Percentiles rank a stretch among this genome's conserved stretches.
These are phyloP conservation scores for Galendromus occidentalis DNA, from an alignment of 1,140 invertebrate species.

Conservation along the genomic window DNA sequence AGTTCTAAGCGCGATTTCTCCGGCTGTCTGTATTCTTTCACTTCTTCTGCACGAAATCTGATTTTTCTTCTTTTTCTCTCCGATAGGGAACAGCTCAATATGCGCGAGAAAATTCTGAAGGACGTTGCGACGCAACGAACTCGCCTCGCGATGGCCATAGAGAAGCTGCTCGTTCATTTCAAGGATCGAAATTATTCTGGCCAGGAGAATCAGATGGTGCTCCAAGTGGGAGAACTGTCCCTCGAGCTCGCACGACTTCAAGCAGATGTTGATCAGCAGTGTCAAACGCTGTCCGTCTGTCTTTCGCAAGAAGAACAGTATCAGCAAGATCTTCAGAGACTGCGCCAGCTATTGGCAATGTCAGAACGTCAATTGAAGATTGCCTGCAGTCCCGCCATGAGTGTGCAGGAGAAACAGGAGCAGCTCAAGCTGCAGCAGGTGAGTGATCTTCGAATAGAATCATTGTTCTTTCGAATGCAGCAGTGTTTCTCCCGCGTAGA, in stretches of 20 bases:
- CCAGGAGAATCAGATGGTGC: slow-evolving; percentile 49
- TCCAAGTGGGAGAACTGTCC: slow-evolving; percentile 44
- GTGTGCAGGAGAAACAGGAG: slow-evolving; percentile 57
- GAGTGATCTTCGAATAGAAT: slow-evolving; percentile 32
- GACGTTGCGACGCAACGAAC: slow-evolving; percentile 73
- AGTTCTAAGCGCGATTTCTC: background rate
- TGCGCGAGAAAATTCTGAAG: slow-evolving; percentile 45
- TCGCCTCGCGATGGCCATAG: slow-evolving; percentile 70
- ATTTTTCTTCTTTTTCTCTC: background rate
- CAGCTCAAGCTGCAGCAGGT: slow-evolving; percentile 74
- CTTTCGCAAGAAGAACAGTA: slow-evolving; percentile 64
- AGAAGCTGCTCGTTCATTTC: slow-evolving; percentile 42
- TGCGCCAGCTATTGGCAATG: slow-evolving; percentile 57
- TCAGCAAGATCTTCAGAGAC: slow-evolving; percentile 61
- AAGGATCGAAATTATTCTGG: slow-evolving; percentile 25
- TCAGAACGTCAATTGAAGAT: slow-evolving; percentile 63
- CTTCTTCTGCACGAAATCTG: background rate
- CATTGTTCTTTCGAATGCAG: too few relatives aligned
- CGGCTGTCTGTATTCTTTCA: background rate
- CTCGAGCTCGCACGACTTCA: slow-evolving; percentile 44
- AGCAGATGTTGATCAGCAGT: slow-evolving; percentile 44
- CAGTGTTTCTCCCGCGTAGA: too few relatives aligned
- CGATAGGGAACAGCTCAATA: background rate
- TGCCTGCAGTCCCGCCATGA: slow-evolving; percentile 54
- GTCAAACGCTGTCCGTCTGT: slow-evolving; percentile 47